Evolutionary conservation across 2,113 vertebrate genomes (phyloP).

Genomic region (Oryzias curvinotus): DNA sequence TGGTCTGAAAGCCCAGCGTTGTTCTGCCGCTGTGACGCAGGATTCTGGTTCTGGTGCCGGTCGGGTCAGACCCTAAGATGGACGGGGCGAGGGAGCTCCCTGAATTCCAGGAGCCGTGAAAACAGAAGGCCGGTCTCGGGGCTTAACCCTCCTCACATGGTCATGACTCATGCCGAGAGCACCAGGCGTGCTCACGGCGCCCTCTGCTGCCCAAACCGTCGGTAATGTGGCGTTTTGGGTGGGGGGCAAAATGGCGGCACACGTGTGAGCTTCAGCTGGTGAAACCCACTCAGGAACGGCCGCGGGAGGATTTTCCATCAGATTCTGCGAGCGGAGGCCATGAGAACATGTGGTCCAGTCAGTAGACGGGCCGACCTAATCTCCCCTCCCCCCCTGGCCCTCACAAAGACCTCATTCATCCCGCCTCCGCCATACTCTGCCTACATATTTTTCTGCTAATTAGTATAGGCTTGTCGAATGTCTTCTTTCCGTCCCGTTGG

Average conservation of each 20-base stretch:
- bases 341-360: conserved; percentile 77
- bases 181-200: conserved; percentile 25
- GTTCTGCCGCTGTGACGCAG: background rate
- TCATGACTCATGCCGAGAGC: conserved; percentile 56
- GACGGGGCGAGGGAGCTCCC: conserved; percentile 28
- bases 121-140: conserved; percentile 45
- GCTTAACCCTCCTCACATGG: conserved; percentile 66
- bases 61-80: conserved; percentile 7
- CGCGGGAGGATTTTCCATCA: background rate
- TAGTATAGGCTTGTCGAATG: conserved; percentile 76
- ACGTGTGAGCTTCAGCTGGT: too few species aligned
- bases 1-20: conserved; percentile 31
- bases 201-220: too few species aligned
- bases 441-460: conserved; percentile 80
- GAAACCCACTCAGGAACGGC: too few species aligned
- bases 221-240: too few species aligned
- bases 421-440: conserved; percentile 71
- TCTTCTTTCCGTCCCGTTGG: conserved; percentile 50
- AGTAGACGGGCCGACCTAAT: conserved; percentile 71
- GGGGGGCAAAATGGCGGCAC: too few species aligned
- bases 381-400: conserved; percentile 48
- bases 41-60: conserved; percentile 9
- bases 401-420: conserved; percentile 82
- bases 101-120: conserved; percentile 50
- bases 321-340: conserved; percentile 53